These are phyloP conservation scores for Ciconia nigra DNA, from an alignment of 2,797 vertebrate species.

Conservation along the genomic window DNA sequence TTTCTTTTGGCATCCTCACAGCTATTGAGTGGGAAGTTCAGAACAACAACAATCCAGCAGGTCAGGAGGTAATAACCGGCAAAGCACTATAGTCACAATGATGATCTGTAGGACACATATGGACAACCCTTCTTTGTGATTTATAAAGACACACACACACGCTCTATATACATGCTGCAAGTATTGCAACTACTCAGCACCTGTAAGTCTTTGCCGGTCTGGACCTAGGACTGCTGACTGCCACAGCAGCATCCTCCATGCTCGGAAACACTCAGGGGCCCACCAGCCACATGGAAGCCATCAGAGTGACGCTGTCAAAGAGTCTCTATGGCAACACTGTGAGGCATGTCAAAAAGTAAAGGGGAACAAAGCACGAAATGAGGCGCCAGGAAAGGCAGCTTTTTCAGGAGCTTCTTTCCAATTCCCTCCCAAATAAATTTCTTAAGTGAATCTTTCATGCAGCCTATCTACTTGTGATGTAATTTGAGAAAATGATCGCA, in stretches of 20 bases:
- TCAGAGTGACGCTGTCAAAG: neutral
- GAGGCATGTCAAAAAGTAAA: neutral
- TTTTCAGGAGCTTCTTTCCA: neutral
- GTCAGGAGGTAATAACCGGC: neutral
- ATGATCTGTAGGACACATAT: accelerated
- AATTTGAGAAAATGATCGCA: neutral
- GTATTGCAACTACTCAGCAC: neutral
- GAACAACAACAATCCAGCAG: neutral
- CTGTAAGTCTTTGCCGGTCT: neutral
- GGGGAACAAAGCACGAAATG: neutral
- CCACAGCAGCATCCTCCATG: neutral
- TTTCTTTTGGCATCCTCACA: neutral
- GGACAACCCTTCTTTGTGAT: neutral
- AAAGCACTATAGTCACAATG: neutral
- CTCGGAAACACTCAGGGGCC: neutral
- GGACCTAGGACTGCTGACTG: neutral
- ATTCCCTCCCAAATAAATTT: neutral
- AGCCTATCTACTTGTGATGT: accelerated
- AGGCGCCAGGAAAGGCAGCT: neutral
- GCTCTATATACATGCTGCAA: neutral
- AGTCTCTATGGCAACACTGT: neutral
- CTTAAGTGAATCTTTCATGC: neutral
- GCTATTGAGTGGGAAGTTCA: neutral
- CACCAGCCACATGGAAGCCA: neutral
- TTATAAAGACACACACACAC: neutral